Evolutionary conservation across 2,888 invertebrate species (phyloP).

Genomic region (Phasia obesa): DNA sequence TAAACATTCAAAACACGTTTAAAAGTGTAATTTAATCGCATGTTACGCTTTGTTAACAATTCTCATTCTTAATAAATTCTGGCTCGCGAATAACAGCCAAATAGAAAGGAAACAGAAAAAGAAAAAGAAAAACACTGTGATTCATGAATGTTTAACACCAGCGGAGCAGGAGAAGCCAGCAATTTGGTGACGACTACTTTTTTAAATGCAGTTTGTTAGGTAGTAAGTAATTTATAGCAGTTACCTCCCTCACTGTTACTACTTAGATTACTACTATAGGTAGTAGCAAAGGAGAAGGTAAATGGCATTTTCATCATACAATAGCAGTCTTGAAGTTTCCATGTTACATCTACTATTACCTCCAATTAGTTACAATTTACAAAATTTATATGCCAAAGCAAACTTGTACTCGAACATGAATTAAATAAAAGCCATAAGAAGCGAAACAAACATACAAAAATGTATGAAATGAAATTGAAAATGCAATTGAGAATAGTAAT

Average conservation of each 20-base stretch:
- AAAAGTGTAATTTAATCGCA: slow-evolving; percentile 81
- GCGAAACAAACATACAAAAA: slow-evolving; percentile 22
- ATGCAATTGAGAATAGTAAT: slow-evolving; percentile 70
- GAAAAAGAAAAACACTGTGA: slow-evolving; percentile 33
- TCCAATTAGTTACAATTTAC: slow-evolving; percentile 71
- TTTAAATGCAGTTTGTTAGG: no score
- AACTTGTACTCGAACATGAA: slow-evolving; percentile 30
- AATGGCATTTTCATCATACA: slow-evolving; percentile 7
- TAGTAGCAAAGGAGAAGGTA: not conserved
- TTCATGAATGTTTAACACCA: slow-evolving; percentile 45
- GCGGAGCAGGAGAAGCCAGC: not conserved
- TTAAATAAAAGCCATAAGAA: slow-evolving; percentile 41
- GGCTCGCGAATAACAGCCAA: slow-evolving; percentile 28
- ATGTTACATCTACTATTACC: slow-evolving; percentile 59
- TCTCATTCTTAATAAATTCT: slow-evolving; percentile 56
- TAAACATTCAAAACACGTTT: slow-evolving; percentile 80
- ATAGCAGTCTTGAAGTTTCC: slow-evolving; percentile 49
- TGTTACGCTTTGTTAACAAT: slow-evolving; percentile 79
- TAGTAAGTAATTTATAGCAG: no score
- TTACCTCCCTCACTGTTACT: not conserved
- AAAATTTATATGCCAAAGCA: slow-evolving; percentile 63
- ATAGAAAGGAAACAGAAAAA: slow-evolving; percentile 14
- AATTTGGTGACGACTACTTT: not conserved
- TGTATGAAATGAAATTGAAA: slow-evolving; percentile 57
- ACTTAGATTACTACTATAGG: not conserved